phyloP scores from a whole-genome alignment of 2,797 vertebrate genomes.

The Neopelma chrysocephalum region DNA sequence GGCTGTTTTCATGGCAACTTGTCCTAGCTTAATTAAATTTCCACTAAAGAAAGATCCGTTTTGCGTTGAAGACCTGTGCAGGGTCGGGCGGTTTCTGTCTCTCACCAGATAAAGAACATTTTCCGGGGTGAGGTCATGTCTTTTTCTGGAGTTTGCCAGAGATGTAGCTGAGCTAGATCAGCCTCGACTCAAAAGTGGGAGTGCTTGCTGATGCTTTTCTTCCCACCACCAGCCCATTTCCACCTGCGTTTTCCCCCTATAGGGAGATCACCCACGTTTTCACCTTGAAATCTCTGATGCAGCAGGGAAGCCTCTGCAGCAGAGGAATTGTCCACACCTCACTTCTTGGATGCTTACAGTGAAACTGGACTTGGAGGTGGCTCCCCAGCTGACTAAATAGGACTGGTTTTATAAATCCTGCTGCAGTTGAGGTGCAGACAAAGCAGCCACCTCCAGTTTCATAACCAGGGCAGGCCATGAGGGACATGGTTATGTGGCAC shows the following conservation, averaged over 20 bases:
- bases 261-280: background rate
- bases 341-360: background rate
- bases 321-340: background rate
- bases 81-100: background rate
- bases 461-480: background rate
- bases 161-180: background rate
- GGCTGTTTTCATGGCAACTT: background rate
- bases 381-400: background rate
- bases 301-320: background rate
- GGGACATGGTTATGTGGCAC: background rate
- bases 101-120: background rate
- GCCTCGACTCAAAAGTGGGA: background rate
- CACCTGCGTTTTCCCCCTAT: background rate
- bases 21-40: background rate
- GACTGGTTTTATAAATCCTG: background rate
- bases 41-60: background rate
- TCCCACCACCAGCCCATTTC: background rate
- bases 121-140: background rate
- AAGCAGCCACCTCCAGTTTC: background rate
- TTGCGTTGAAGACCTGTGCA: background rate
- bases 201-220: background rate
- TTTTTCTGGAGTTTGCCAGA: constrained; percentile 19
- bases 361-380: background rate
- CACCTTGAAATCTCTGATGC: background rate
- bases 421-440: background rate